These are phyloP conservation scores for Myoxocephalus aenaeus DNA, from an alignment of 2,797 vertebrate genomes.

Conservation along the genomic window DNA sequence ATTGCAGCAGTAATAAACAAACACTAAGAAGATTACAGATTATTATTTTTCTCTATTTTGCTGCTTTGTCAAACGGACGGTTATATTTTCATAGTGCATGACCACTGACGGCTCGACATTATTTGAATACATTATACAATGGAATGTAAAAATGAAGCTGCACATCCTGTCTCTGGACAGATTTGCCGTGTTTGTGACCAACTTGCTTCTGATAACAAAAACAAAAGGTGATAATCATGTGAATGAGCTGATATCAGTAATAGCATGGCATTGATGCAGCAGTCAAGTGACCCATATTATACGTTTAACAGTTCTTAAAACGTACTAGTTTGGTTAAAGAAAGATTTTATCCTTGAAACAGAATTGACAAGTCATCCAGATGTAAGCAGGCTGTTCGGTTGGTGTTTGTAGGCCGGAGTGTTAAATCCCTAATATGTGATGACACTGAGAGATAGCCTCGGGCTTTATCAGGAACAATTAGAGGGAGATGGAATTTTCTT, in stretches of 20 bases:
- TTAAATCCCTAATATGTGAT: conserved; percentile 53
- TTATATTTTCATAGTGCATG: conserved; percentile 25
- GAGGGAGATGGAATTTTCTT: conserved; percentile 15
- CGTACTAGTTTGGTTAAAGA: background rate
- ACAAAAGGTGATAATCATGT: conserved; percentile 11
- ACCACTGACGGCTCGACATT: conserved; percentile 44
- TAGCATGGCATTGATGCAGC: conserved; percentile 8
- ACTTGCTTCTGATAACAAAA: conserved; percentile 33
- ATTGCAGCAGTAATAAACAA: conserved; percentile 72
- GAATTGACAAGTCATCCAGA: conserved; percentile 21
- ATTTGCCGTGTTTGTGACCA: conserved; percentile 9
- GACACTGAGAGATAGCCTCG: conserved; percentile 36
- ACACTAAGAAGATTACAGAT: conserved; percentile 76
- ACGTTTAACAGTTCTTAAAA: conserved; percentile 14
- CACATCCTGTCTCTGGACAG: conserved; percentile 27
- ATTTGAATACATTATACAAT: conserved; percentile 50
- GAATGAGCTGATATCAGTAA: conserved; percentile 30
- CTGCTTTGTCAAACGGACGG: conserved; percentile 40
- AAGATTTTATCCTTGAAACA: background rate
- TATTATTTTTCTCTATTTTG: conserved; percentile 56
- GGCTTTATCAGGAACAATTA: conserved; percentile 46
- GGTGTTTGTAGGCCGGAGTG: conserved; percentile 22
- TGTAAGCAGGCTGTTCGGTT: conserved; percentile 28
- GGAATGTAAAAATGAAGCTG: conserved; percentile 49
- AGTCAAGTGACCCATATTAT: conserved; percentile 10